Evolutionary conservation across 1,140 invertebrate species (phyloP).

Genomic region (Dendroctonus ponderosae): DNA sequence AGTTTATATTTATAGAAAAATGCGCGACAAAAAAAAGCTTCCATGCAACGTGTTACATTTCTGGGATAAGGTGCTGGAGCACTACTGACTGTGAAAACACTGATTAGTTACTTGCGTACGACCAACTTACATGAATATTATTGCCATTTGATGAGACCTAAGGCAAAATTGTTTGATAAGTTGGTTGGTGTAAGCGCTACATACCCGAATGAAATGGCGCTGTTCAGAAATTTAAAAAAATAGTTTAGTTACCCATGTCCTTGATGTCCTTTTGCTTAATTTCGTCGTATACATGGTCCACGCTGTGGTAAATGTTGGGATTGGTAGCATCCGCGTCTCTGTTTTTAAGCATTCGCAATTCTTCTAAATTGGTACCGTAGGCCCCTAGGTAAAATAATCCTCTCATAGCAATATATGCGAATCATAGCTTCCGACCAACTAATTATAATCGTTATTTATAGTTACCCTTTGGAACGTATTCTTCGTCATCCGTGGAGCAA

Average conservation of each 20-base stretch:
- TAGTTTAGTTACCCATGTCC: slow-evolving; percentile 51
- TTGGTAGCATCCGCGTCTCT: slow-evolving; percentile 79
- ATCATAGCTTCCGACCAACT: background rate
- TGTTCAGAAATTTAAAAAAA: background rate
- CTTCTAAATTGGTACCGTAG: slow-evolving; percentile 35
- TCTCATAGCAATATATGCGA: background rate
- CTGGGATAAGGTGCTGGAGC: no score
- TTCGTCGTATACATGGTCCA: slow-evolving; percentile 88
- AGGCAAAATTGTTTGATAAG: slow-evolving; percentile 5
- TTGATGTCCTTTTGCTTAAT: slow-evolving; percentile 78
- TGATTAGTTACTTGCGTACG: no score
- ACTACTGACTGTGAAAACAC: no score
- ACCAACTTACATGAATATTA: slow-evolving; percentile 36
- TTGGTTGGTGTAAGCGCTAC: background rate
- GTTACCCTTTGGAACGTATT: slow-evolving; percentile 37
- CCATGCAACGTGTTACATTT: no score
- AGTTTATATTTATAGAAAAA: no score
- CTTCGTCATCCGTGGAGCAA: slow-evolving; percentile 54
- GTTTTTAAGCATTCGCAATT: slow-evolving; percentile 67
- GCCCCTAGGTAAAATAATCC: slow-evolving; percentile 20
- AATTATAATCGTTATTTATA: background rate
- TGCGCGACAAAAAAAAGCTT: no score
- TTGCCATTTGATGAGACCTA: slow-evolving; percentile 39
- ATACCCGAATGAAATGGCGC: background rate
- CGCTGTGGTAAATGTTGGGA: slow-evolving; percentile 80